Percentiles rank a stretch among this genome's conserved stretches.
phyloP scores from a whole-genome alignment of 2,888 invertebrate genomes.

The Pseudococcus longispinus region DNA sequence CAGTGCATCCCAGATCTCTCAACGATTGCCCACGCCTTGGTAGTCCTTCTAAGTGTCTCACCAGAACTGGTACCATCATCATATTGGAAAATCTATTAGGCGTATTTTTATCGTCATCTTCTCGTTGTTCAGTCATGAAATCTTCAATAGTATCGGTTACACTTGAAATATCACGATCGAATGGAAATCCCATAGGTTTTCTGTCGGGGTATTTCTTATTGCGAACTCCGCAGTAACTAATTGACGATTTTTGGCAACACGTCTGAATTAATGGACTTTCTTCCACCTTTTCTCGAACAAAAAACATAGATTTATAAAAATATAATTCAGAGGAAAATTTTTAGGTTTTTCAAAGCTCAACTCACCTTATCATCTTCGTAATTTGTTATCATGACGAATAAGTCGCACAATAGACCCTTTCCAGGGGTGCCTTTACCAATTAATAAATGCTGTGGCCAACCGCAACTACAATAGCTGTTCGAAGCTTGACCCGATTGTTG shows the following conservation, averaged over 20 bases:
- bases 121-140: neutral
- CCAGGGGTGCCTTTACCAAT: slow-evolving; percentile 62
- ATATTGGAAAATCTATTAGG: neutral
- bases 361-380: slow-evolving; percentile 60
- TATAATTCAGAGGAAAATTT: neutral
- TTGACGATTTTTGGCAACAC: slow-evolving; percentile 62
- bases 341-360: neutral
- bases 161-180: slow-evolving; percentile 67
- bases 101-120: neutral
- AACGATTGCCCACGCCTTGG: neutral
- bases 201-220: slow-evolving; percentile 81
- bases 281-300: neutral
- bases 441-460: slow-evolving; percentile 64
- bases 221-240: slow-evolving; percentile 79
- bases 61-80: neutral
- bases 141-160: neutral
- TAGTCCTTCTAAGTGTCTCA: neutral
- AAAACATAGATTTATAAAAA: neutral
- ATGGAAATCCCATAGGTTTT: slow-evolving; percentile 85
- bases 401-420: slow-evolving; percentile 62
- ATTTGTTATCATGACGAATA: slow-evolving; percentile 63
- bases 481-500: no score
- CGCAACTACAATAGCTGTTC: slow-evolving; percentile 86
- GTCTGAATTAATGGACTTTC: neutral
- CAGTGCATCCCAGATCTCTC: neutral